Conservation (phyloP, 2,113 vertebrate genomes). For the Microcebus lehilahytsara region DNA sequence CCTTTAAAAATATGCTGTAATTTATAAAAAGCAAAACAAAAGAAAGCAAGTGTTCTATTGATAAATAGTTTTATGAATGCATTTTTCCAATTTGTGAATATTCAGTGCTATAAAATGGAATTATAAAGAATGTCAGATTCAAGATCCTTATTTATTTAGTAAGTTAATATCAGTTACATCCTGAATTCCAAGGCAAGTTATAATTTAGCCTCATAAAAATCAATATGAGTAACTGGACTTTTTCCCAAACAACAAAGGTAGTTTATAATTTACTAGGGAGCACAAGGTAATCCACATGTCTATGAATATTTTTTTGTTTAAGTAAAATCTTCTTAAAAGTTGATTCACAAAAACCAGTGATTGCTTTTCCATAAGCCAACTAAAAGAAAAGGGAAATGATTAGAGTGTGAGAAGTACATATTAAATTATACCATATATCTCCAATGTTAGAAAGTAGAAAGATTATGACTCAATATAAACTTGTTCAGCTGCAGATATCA, state of each 20-base stretch:
- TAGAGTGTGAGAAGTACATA: not conserved
- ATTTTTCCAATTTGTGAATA: not conserved
- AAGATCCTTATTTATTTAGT: not conserved
- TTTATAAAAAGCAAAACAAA: not conserved
- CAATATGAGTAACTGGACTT: not conserved
- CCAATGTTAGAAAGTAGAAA: not conserved
- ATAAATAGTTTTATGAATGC: not conserved
- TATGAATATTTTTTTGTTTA: not conserved
- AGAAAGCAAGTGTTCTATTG: not conserved
- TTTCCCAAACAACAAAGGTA: not conserved
- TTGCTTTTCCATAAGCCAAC: not conserved
- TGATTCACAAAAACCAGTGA: not conserved
- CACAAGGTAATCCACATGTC: slow-evolving; percentile 2
- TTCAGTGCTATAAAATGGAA: not conserved
- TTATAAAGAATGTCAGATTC: not conserved
- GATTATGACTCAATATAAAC: not conserved
- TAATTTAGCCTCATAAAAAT: not conserved
- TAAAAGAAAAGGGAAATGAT: slow-evolving; percentile 1
- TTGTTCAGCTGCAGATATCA: not conserved
- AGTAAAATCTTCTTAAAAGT: not conserved
- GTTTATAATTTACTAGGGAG: not conserved
- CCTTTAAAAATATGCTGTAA: not conserved
- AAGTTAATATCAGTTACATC: not conserved
- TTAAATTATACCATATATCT: not conserved
- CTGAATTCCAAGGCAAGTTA: not conserved